Evolutionary conservation across 2,888 invertebrate genomes (phyloP).

Genomic region (Sphaerophoria taeniata): DNA sequence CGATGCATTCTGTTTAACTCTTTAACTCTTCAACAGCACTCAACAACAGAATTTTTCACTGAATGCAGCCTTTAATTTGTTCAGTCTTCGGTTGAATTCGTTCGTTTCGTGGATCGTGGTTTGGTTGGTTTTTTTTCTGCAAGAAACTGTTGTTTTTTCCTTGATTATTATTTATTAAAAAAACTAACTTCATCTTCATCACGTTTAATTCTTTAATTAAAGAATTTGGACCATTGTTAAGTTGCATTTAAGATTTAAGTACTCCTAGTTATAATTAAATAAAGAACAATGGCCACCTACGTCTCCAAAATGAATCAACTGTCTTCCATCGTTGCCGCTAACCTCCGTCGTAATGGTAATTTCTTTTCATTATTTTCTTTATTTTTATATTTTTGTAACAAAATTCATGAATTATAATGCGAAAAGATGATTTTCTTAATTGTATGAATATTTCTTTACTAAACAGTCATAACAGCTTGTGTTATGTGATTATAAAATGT

Average conservation of each 20-base stretch:
- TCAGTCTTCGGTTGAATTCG: too few species aligned
- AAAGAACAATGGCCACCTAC: conserved; percentile 58
- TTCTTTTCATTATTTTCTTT: neutral
- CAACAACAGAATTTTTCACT: too few species aligned
- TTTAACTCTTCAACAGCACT: too few species aligned
- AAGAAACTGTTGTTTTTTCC: neutral
- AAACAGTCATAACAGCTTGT: neutral
- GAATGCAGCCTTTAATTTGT: too few species aligned
- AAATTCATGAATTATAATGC: too few species aligned
- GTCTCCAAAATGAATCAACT: conserved; percentile 61
- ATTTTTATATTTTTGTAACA: neutral
- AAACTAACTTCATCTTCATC: neutral
- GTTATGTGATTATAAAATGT: conserved; percentile 12
- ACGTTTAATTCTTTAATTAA: neutral
- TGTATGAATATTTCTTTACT: neutral
- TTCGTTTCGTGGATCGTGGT: too few species aligned
- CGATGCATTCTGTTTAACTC: too few species aligned
- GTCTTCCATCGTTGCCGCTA: conserved; percentile 57
- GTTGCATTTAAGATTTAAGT: conserved; percentile 55
- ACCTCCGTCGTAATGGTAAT: conserved; percentile 68
- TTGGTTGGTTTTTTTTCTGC: too few species aligned
- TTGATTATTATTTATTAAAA: neutral
- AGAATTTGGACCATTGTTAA: neutral
- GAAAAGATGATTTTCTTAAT: neutral
- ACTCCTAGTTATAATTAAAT: conserved; percentile 9